Conservation (phyloP, 2,113 vertebrate genomes). For the Mus pahari region DNA sequence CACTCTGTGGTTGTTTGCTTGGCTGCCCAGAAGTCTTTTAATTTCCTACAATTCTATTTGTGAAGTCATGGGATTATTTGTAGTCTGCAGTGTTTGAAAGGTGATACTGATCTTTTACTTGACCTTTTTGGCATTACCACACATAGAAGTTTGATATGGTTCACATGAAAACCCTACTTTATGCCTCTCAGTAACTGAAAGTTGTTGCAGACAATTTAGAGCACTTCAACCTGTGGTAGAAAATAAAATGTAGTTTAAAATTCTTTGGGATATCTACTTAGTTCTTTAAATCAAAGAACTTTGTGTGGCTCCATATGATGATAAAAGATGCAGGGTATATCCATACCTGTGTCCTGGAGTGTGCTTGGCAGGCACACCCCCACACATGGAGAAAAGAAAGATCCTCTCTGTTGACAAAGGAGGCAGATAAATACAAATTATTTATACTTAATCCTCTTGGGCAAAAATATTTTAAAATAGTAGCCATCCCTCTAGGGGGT, state of each 20-base stretch:
- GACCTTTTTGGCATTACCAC: neutral
- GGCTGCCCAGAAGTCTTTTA: neutral
- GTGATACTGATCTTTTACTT: neutral
- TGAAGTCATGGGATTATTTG: neutral
- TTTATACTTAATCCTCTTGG: neutral
- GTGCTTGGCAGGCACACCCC: neutral
- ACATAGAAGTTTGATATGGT: neutral
- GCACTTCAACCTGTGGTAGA: neutral
- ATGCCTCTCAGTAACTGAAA: slow-evolving; percentile 8
- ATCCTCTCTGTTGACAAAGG: fast-evolving
- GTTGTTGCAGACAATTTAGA: neutral
- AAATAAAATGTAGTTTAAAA: slow-evolving; percentile 40
- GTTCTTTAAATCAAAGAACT: neutral
- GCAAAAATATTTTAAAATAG: neutral
- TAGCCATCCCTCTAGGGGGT: neutral
- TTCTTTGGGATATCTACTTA: neutral
- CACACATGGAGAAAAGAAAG: neutral
- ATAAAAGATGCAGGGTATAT: neutral
- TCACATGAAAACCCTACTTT: slow-evolving; percentile 21
- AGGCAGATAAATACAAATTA: neutral
- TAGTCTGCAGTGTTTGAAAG: neutral
- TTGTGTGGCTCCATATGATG: fast-evolving
- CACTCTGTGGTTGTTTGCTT: neutral
- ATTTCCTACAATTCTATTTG: neutral
- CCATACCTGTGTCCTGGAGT: neutral